Conservation (phyloP, 2,888 invertebrate genomes). For the Tenthredo livida region DNA sequence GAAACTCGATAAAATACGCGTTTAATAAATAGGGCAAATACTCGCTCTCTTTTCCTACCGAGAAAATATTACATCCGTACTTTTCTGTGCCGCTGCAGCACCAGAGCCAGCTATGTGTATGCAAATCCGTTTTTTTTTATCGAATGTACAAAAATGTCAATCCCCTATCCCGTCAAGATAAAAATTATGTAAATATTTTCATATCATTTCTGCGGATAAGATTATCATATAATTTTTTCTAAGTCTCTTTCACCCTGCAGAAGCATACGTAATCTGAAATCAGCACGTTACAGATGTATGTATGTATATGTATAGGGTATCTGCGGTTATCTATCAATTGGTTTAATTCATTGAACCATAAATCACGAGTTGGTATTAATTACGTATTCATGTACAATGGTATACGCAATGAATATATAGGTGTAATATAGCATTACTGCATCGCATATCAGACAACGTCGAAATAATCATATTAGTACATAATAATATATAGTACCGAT, state of each 20-base stretch:
- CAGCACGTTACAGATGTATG: neutral
- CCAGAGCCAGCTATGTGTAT: neutral
- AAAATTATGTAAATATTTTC: neutral
- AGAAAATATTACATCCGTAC: neutral
- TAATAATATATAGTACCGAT: neutral
- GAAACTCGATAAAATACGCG: slow-evolving; percentile 40
- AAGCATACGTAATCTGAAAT: neutral
- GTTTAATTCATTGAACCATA: slow-evolving; percentile 10
- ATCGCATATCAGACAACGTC: neutral
- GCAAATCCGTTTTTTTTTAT: neutral
- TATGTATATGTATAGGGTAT: too few relatives aligned
- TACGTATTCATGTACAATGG: neutral
- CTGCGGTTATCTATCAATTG: neutral
- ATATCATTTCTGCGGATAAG: too few relatives aligned
- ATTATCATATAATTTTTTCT: neutral
- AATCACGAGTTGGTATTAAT: neutral
- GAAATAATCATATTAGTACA: neutral
- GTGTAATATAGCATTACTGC: neutral
- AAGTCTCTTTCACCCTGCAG: neutral
- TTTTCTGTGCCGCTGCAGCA: neutral
- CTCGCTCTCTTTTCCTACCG: neutral
- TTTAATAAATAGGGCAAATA: slow-evolving; percentile 33
- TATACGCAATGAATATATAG: neutral
- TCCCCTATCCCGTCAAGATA: neutral
- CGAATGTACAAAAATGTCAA: neutral